Evolutionary conservation across 2,797 vertebrate genomes (phyloP).

Genomic region (Epinephelus malabaricus): DNA sequence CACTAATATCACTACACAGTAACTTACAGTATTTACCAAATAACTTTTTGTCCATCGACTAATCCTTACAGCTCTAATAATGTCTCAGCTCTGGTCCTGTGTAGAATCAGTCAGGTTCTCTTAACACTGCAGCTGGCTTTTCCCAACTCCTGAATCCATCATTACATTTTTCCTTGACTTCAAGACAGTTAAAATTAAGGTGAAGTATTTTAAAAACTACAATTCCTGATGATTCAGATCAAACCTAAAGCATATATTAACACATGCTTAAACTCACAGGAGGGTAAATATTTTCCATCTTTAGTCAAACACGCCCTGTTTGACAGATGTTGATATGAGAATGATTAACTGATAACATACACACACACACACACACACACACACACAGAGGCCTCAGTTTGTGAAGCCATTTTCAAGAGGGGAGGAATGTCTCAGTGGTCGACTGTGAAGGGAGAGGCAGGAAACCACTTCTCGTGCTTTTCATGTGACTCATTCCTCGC

Average conservation of each 20-base stretch:
- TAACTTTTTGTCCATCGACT: too few species aligned
- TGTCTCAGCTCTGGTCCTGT: too few species aligned
- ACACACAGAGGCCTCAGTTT: slow-evolving; percentile 7
- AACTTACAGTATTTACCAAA: too few species aligned
- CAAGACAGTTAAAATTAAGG: neutral
- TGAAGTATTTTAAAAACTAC: neutral
- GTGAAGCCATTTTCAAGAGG: slow-evolving; percentile 22
- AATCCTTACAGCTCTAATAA: too few species aligned
- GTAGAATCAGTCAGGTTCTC: too few species aligned
- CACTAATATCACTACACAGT: too few species aligned
- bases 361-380: neutral
- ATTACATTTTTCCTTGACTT: neutral
- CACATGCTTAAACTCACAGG: slow-evolving; percentile 6
- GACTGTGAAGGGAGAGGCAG: slow-evolving; percentile 66
- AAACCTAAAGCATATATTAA: neutral
- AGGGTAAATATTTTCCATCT: slow-evolving; percentile 31
- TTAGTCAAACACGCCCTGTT: slow-evolving; percentile 46
- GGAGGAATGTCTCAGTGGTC: slow-evolving; percentile 47
- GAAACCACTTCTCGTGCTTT: slow-evolving; percentile 62
- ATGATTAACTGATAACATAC: slow-evolving; percentile 25
- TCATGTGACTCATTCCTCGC: slow-evolving; percentile 67
- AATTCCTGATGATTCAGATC: neutral
- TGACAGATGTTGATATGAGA: slow-evolving; percentile 20
- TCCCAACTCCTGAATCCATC: neutral
- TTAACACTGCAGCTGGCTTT: neutral